Evolutionary conservation across 2,888 invertebrate genomes (phyloP), one percentile per base, ranked within the genome.

Genomic region (Thymelicus acteon): DNA sequence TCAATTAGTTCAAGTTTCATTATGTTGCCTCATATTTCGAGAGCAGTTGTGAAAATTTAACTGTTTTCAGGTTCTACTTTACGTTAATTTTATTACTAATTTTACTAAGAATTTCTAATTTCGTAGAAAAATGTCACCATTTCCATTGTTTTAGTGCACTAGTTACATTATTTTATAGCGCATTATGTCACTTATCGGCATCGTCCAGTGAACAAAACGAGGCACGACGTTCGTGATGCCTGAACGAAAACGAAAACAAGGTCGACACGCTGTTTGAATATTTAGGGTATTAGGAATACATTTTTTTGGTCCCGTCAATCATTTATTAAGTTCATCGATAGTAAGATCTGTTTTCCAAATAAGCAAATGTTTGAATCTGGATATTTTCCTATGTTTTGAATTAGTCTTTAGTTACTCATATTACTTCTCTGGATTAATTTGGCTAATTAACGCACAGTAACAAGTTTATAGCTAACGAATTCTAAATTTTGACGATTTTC

Each of bases 241-340:
- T 76, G 78, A 91, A 91, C 83, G 91, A 92, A 92, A 92, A 85
- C 79, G 91, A 92, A 92, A 91, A 87, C 91, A 91, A 92, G 92
- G 92, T 86, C 92, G 90, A 79, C 85, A 90, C 90, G 90, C 87
- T 81, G 80, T 74, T 75, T 88, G 86, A 80, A 82, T 87, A 91
- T 92, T 90, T 88, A 82, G 89, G 83, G 81, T 88, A 84, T 82
- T 78, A 74, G 73, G 77, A 72, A 75, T 80, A 76, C 81, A 72
- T 80, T 83, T 82, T 80, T 80, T 75, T 80, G 73, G 72, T 72
- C 77, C 75, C 70, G 73, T 48, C 57, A 47, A 47, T 62, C 68
- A 19, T 47, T 37, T 63, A 47, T 62, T 63, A 63, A 62, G 57
- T 69, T 37, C 63, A 58, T 69, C 62, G 31, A 12, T 24, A 44